Base-by-base conservation (phyloP, 2,888 invertebrate species). In the Physocephala rufipes region DNA sequence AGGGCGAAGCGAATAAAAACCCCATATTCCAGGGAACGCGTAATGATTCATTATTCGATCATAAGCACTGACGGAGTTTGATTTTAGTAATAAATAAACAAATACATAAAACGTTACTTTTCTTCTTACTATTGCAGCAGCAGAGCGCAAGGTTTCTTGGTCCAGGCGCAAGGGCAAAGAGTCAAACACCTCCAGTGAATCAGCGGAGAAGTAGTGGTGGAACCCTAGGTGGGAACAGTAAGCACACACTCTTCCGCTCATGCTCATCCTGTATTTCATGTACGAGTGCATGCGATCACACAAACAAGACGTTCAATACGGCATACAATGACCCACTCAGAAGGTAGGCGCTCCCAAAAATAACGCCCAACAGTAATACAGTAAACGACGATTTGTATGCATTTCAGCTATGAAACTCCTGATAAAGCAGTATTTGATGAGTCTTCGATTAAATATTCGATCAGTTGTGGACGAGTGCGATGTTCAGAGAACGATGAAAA, bases 131-230 rank as follows among this genome's bases (percentile, higher is more conserved):
- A 71, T 78, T 84, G 72, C 82, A 86, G 86, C 86, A 86, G 86
- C 86, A 86, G 86, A 86, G 86, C 86, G 86, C 86, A 84, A 86
- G 86, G 85, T 86, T 86, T 83, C 85, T 86, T 81, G 86, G 86
- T 80, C 86, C 86, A 80, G 82, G 83, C 81, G 83, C 85, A 82
- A 83, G 85, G 79, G 86, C 86, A 80, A 85, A 85, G 82, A 86
- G 85, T 82, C 83, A 85, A 78, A 85, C 85, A 81, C 85, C 86
- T 78, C 58, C 49, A 68, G 82, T 82, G 79, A 80, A 84, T 80
- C 82, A 85, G 78, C 83, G 82, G 74, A 82, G 80, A 76, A 82
- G 79, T 79, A 83, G 75, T 76, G 82, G 81, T 78, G 80, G 82
- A 80, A 82, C 81, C 82, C 79, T 82, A 81, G 84, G 82, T 81